These are phyloP conservation scores for Apamea monoglypha DNA, from an alignment of 2,888 invertebrate genomes.

Conservation along the genomic window DNA sequence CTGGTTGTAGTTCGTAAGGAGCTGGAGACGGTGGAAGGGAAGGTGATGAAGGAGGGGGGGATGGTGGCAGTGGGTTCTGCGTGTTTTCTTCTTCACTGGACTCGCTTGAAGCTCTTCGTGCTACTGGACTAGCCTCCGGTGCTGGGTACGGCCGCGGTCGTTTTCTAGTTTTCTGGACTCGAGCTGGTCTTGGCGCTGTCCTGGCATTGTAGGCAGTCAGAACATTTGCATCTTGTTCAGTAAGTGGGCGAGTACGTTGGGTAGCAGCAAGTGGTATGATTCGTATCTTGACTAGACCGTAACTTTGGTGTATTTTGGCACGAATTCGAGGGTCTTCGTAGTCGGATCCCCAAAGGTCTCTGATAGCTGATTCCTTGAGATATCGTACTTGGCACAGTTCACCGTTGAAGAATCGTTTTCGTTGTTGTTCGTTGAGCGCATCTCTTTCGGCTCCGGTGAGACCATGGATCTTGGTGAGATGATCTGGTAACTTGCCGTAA, in stretches of 20 bases:
- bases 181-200: conserved; percentile 85
- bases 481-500: conserved; percentile 89
- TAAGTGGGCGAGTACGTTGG: conserved; percentile 85
- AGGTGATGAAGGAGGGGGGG: conserved; percentile 87
- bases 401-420: conserved; percentile 89
- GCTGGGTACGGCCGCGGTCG: conserved; percentile 83
- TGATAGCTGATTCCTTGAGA: conserved; percentile 88
- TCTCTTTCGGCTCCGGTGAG: conserved; percentile 88
- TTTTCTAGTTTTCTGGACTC: conserved; percentile 82
- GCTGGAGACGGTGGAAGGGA: conserved; percentile 86
- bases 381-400: conserved; percentile 89
- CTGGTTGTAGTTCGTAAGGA: conserved; percentile 86
- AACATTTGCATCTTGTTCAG: conserved; percentile 89
- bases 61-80: conserved; percentile 83
- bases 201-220: conserved; percentile 89
- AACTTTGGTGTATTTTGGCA: conserved; percentile 89
- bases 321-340: conserved; percentile 88
- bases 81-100: conserved; percentile 88
- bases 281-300: conserved; percentile 87
- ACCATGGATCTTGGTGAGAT: conserved; percentile 88
- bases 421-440: conserved; percentile 87
- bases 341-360: conserved; percentile 88
- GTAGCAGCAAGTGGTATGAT: conserved; percentile 88
- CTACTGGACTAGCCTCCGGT: conserved; percentile 78
- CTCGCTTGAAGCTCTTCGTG: conserved; percentile 85